These are phyloP conservation scores for Nixonia krombeini DNA, from an alignment of 1,140 invertebrate genomes.

Conservation along the genomic window DNA sequence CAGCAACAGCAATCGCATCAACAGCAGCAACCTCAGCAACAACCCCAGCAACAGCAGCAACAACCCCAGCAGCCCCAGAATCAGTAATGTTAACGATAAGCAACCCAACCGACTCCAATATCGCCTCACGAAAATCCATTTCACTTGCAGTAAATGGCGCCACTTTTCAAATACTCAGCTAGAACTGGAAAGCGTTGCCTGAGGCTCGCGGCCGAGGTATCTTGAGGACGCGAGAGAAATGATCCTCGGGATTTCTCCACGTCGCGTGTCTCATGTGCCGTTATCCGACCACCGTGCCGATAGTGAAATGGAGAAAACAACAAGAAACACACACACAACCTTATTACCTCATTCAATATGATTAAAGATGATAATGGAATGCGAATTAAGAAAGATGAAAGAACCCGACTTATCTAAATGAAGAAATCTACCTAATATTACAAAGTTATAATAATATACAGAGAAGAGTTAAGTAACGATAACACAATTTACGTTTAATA, in stretches of 20 bases:
- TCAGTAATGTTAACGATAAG: slow-evolving; percentile 59
- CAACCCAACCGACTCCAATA: slow-evolving; percentile 47
- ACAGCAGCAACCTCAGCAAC: no score
- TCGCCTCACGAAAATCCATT: slow-evolving; percentile 54
- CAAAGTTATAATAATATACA: slow-evolving; percentile 63
- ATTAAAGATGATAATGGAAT: slow-evolving; percentile 63
- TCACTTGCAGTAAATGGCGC: slow-evolving; percentile 52
- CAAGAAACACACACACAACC: slow-evolving; percentile 59
- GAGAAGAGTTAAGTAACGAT: slow-evolving; percentile 57
- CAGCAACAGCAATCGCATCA: slow-evolving; percentile 40
- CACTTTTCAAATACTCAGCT: neutral
- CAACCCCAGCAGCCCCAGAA: slow-evolving; percentile 38
- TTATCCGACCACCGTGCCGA: neutral
- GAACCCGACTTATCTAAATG: slow-evolving; percentile 59
- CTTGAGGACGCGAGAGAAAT: no score
- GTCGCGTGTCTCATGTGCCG: neutral
- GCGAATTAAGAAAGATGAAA: slow-evolving; percentile 53
- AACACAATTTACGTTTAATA: slow-evolving; percentile 61
- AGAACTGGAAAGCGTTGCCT: no score
- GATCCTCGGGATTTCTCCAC: no score
- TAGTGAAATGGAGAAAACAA: slow-evolving; percentile 9
- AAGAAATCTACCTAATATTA: slow-evolving; percentile 62
- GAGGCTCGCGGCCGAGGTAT: no score
- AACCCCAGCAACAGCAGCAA: slow-evolving; percentile 28
- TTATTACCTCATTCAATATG: slow-evolving; percentile 70